These are phyloP conservation scores for Furcifer pardalis DNA, from an alignment of 2,797 vertebrate genomes.

Conservation along the genomic window DNA sequence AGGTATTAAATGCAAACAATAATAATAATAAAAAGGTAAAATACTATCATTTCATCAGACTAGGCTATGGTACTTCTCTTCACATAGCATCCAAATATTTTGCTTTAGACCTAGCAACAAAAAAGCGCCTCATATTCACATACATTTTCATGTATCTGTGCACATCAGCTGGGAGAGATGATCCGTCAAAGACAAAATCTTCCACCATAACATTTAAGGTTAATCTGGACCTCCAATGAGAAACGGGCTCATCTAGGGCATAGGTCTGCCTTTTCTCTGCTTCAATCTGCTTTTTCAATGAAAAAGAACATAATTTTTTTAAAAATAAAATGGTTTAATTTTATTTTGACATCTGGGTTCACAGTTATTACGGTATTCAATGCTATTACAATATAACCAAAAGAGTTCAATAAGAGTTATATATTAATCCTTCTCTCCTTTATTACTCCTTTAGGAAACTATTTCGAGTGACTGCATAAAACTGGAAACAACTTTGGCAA, in stretches of 20 bases:
- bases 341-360: not conserved
- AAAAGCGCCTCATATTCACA: slow-evolving; percentile 47
- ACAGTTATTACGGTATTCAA: not conserved
- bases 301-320: slow-evolving; percentile 14
- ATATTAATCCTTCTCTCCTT: not conserved
- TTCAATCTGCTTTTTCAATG: slow-evolving; percentile 73
- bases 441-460: not conserved
- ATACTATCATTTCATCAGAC: too few relatives aligned
- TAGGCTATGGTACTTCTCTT: not conserved
- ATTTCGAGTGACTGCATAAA: not conserved
- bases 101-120: not conserved
- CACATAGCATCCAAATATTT: not conserved
- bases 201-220: slow-evolving; percentile 93
- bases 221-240: slow-evolving; percentile 90
- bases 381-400: not conserved
- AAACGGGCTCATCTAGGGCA: slow-evolving; percentile 80
- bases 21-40: too few relatives aligned
- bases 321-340: not conserved
- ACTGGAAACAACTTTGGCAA: not conserved
- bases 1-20: too few relatives aligned
- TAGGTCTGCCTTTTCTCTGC: slow-evolving; percentile 71
- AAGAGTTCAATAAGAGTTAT: not conserved
- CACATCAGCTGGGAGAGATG: slow-evolving; percentile 91
- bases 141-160: slow-evolving; percentile 94
- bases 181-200: slow-evolving; percentile 89